Percentiles rank a stretch among this genome's conserved stretches.
Conservation (phyloP, 2,113 vertebrate genomes). For the Speoplatyrhinus poulsoni region DNA sequence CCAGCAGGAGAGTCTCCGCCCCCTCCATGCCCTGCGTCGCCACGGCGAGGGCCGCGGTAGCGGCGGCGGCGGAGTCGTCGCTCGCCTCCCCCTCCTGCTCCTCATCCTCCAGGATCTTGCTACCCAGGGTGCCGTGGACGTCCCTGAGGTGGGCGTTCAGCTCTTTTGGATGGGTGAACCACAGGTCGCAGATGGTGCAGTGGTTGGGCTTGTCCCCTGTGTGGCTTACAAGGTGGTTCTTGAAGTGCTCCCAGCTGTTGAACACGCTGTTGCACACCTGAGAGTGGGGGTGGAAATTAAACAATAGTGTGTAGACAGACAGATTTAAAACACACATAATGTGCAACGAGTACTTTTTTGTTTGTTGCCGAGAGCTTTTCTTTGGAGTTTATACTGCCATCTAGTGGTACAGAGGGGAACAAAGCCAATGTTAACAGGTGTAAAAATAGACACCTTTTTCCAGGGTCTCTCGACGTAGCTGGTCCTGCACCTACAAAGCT, state of each 20-base stretch:
- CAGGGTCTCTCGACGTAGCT: too few species aligned
- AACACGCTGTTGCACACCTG: slow-evolving; percentile 97
- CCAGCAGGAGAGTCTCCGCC: slow-evolving; percentile 82
- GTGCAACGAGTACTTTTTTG: too few species aligned
- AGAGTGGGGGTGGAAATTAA: slow-evolving; percentile 38
- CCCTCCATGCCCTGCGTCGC: slow-evolving; percentile 74
- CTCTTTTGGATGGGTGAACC: slow-evolving; percentile 94
- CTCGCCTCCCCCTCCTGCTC: slow-evolving; percentile 81
- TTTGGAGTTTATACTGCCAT: too few species aligned
- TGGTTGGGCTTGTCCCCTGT: slow-evolving; percentile 97
- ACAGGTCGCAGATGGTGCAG: slow-evolving; percentile 94
- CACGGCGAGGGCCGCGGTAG: slow-evolving; percentile 73
- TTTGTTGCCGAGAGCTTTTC: too few species aligned
- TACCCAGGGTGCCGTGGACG: slow-evolving; percentile 81
- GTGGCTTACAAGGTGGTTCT: slow-evolving; percentile 95
- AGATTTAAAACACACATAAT: too few species aligned
- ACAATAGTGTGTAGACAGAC: neutral
- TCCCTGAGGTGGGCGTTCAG: slow-evolving; percentile 86
- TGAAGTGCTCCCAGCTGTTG: slow-evolving; percentile 98
- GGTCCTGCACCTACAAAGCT: too few species aligned
- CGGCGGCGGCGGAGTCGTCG: slow-evolving; percentile 70
- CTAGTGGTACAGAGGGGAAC: too few species aligned
- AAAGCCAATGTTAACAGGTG: too few species aligned
- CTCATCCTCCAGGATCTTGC: slow-evolving; percentile 60
- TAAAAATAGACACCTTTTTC: too few species aligned